Percentiles rank a stretch among this genome's conserved stretches.
Evolutionary conservation across 1,140 invertebrate species (phyloP).

Genomic region (Meloidogyne hapla): DNA sequence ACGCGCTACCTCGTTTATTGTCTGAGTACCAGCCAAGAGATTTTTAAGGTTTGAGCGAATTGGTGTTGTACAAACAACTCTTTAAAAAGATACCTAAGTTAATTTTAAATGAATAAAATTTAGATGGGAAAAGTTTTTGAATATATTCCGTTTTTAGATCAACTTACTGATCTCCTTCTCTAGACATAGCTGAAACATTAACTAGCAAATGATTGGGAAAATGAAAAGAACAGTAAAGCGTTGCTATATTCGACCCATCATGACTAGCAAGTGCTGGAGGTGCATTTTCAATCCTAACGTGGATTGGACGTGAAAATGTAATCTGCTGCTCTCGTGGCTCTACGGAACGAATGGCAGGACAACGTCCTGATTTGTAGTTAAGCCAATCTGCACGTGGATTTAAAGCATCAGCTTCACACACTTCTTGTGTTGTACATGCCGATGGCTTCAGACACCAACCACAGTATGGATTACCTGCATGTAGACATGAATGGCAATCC

Average conservation of each 20-base stretch:
- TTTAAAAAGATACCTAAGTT: no score
- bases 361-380: constrained; percentile 59
- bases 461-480: constrained; percentile 59
- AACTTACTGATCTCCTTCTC: constrained; percentile 18
- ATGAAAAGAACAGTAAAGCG: constrained; percentile 40
- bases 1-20: background rate
- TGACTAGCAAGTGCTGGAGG: constrained; percentile 36
- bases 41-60: constrained; percentile 29
- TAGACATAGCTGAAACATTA: constrained; percentile 40
- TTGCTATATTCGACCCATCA: background rate
- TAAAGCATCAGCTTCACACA: constrained; percentile 36
- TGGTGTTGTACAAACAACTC: constrained; percentile 53
- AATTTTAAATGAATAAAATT: no score
- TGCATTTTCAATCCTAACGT: constrained; percentile 56
- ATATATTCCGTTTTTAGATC: no score
- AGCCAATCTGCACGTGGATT: constrained; percentile 54
- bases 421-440: constrained; percentile 40
- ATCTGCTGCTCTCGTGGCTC: constrained; percentile 61
- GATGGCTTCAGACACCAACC: constrained; percentile 56
- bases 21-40: constrained; percentile 24
- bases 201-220: constrained; percentile 48
- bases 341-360: constrained; percentile 57
- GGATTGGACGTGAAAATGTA: constrained; percentile 51
- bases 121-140: no score
- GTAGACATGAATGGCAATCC: constrained; percentile 53